These are phyloP conservation scores for Serinus canaria DNA, from an alignment of 2,113 vertebrate genomes.

Conservation along the genomic window DNA sequence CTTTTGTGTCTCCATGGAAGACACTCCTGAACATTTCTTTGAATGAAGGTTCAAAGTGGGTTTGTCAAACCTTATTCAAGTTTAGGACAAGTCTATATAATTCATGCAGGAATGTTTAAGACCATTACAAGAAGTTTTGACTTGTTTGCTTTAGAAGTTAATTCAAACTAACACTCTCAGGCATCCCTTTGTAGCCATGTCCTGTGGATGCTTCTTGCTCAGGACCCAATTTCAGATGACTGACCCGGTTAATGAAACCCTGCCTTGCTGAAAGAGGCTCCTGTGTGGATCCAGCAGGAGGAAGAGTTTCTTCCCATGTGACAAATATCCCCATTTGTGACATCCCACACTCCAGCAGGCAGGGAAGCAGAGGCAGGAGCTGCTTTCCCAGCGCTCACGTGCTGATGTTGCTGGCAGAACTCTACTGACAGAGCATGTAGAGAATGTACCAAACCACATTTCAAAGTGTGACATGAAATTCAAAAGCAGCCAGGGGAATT, in stretches of 20 bases:
- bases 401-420: constrained; percentile 42
- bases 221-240: background rate
- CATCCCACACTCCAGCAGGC: background rate
- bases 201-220: background rate
- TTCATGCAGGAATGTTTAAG: background rate
- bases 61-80: background rate
- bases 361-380: background rate
- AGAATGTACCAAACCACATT: constrained; percentile 63
- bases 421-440: constrained; percentile 62
- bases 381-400: background rate
- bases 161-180: background rate
- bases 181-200: background rate
- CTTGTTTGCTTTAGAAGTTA: background rate
- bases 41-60: background rate
- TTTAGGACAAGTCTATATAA: background rate
- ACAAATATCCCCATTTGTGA: background rate
- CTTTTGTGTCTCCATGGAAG: background rate
- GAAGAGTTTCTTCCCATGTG: background rate
- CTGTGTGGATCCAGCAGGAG: background rate
- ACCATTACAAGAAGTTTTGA: background rate
- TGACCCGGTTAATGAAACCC: background rate
- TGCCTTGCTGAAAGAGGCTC: background rate
- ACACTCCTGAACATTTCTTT: background rate
- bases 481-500: constrained; percentile 66
- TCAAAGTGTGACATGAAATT: constrained; percentile 62